Evolutionary conservation across 64 coral and sea anemone species (phyloP).

Genomic region (Montipora sp.): DNA sequence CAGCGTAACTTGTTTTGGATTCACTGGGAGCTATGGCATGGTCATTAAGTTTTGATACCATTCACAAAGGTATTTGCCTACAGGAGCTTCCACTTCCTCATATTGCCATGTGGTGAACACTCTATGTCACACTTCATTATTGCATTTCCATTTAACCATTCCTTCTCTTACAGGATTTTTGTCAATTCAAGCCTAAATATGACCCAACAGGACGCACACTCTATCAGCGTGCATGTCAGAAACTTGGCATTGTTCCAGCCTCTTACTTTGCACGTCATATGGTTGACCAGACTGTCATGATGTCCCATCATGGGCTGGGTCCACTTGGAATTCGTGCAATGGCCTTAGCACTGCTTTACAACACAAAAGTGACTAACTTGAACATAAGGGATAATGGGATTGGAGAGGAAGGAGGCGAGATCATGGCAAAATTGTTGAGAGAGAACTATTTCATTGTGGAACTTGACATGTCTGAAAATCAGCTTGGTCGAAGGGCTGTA

Average conservation of each 20-base stretch:
- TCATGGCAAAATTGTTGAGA: slow-evolving; percentile 79
- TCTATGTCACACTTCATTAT: background rate
- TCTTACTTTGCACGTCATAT: slow-evolving; percentile 96
- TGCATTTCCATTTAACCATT: background rate
- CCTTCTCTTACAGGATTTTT: slow-evolving; percentile 9
- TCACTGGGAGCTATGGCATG: too few relatives aligned
- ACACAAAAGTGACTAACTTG: slow-evolving; percentile 83
- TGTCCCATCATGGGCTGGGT: slow-evolving; percentile 93
- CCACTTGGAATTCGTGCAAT: slow-evolving; percentile 83
- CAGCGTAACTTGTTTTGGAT: too few relatives aligned
- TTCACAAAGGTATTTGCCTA: background rate
- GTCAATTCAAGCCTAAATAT: slow-evolving; percentile 73
- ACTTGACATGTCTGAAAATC: slow-evolving; percentile 87
- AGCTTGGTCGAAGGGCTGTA: slow-evolving; percentile 52
- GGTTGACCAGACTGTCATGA: slow-evolving; percentile 78
- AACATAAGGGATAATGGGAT: slow-evolving; percentile 90
- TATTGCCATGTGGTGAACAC: background rate
- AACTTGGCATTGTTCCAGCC: slow-evolving; percentile 86
- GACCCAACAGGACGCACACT: slow-evolving; percentile 85
- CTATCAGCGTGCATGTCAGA: slow-evolving; percentile 83
- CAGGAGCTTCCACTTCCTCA: background rate
- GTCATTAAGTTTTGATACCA: too few relatives aligned
- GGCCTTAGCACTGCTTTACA: slow-evolving; percentile 83
- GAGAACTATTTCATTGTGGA: slow-evolving; percentile 95
- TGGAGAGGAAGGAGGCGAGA: slow-evolving; percentile 80